These are phyloP conservation scores for Philypnodon macrostomus DNA, from an alignment of 2,797 vertebrate genomes.

Conservation along the genomic window DNA sequence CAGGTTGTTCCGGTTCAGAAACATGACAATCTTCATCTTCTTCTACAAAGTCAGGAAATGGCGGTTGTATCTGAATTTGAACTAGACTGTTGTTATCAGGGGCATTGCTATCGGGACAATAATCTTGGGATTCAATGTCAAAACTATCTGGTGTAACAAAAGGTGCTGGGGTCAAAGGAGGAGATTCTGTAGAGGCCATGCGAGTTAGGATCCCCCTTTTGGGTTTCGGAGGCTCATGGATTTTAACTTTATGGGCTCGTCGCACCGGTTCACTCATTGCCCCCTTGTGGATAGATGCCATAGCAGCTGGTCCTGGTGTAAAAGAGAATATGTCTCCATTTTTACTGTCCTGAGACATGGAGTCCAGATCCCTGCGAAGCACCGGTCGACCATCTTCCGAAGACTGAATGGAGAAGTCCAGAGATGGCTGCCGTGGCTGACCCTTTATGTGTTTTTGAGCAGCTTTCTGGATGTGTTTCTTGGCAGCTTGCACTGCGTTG, in stretches of 20 bases:
- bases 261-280: slow-evolving; percentile 83
- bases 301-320: slow-evolving; percentile 53
- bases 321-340: slow-evolving; percentile 62
- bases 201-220: slow-evolving; percentile 75
- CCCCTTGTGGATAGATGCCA: slow-evolving; percentile 69
- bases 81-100: slow-evolving; percentile 57
- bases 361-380: slow-evolving; percentile 78
- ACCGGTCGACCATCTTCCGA: slow-evolving; percentile 80
- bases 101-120: slow-evolving; percentile 62
- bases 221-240: slow-evolving; percentile 73
- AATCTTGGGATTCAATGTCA: slow-evolving; percentile 71
- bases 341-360: slow-evolving; percentile 80
- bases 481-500: slow-evolving; percentile 69
- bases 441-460: slow-evolving; percentile 69
- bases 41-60: slow-evolving; percentile 28
- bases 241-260: slow-evolving; percentile 79
- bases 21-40: slow-evolving; percentile 25
- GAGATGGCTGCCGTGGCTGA: slow-evolving; percentile 80
- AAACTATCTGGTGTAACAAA: slow-evolving; percentile 79
- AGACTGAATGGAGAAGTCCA: slow-evolving; percentile 81
- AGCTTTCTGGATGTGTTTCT: slow-evolving; percentile 74
- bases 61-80: slow-evolving; percentile 39
- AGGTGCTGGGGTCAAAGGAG: slow-evolving; percentile 75
- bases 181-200: slow-evolving; percentile 82
- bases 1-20: slow-evolving; percentile 25